These are phyloP conservation scores for Chaunax sp. DNA, from an alignment of 2,797 vertebrate genomes.

Conservation along the genomic window DNA sequence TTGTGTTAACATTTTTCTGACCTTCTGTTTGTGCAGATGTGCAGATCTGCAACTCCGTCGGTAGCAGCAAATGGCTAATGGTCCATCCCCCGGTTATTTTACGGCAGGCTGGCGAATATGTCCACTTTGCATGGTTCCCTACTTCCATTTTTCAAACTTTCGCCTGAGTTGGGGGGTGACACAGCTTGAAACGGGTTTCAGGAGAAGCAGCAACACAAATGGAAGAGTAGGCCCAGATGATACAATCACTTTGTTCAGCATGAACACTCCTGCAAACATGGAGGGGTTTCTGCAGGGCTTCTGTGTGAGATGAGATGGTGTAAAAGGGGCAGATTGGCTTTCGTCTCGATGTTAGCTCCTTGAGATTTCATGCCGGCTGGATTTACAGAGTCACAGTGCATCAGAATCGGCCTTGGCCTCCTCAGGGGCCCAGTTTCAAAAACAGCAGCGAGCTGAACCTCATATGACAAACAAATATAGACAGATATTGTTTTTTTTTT, in stretches of 20 bases:
- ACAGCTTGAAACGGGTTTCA: slow-evolving; percentile 75
- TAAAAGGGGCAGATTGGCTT: slow-evolving; percentile 76
- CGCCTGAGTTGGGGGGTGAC: slow-evolving; percentile 71
- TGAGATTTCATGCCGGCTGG: slow-evolving; percentile 76
- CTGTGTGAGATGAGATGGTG: slow-evolving; percentile 73
- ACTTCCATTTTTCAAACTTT: slow-evolving; percentile 80
- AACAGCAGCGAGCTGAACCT: slow-evolving; percentile 56
- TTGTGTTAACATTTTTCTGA: slow-evolving; percentile 58
- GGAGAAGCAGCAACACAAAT: slow-evolving; percentile 69
- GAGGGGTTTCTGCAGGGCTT: slow-evolving; percentile 56
- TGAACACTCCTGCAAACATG: slow-evolving; percentile 79
- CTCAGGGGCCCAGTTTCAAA: slow-evolving; percentile 52
- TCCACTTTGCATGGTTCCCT: slow-evolving; percentile 83
- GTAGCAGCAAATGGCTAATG: slow-evolving; percentile 78
- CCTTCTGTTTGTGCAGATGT: slow-evolving; percentile 79
- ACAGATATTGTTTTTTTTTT: neutral
- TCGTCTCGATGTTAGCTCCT: slow-evolving; percentile 63
- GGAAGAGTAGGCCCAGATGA: slow-evolving; percentile 79
- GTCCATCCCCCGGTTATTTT: slow-evolving; percentile 80
- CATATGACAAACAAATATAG: slow-evolving; percentile 59
- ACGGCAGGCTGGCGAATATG: slow-evolving; percentile 82
- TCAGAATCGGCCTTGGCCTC: slow-evolving; percentile 55
- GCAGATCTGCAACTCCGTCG: slow-evolving; percentile 64
- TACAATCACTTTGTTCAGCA: slow-evolving; percentile 82
- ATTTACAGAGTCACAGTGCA: slow-evolving; percentile 70